Evolutionary conservation across 2,113 vertebrate species (phyloP).

Genomic region (Suricata suricatta): DNA sequence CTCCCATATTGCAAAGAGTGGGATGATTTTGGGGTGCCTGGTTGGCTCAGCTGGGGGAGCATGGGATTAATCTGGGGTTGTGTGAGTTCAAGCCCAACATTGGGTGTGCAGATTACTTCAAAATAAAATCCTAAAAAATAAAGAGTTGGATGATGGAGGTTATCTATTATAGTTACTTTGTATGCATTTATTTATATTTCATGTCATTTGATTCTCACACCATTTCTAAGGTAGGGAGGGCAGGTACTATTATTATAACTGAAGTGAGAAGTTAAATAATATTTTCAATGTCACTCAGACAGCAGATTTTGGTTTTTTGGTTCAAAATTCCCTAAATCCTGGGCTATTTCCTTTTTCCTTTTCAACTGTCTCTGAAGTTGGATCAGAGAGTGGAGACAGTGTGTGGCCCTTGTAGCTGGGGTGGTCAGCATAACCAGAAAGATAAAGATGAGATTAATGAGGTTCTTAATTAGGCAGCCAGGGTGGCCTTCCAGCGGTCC

Average conservation of each 20-base stretch:
- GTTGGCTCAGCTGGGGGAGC: background rate
- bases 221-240: background rate
- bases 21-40: background rate
- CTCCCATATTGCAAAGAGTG: background rate
- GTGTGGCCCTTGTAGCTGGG: constrained; percentile 14
- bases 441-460: constrained; percentile 65
- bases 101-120: background rate
- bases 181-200: background rate
- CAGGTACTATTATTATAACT: background rate
- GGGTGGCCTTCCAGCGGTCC: constrained; percentile 67
- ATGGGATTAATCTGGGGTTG: background rate
- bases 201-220: background rate
- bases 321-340: background rate
- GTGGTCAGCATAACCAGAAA: constrained; percentile 46
- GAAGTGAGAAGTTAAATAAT: background rate
- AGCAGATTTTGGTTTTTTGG: background rate
- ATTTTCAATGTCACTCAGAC: background rate
- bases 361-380: constrained; percentile 46
- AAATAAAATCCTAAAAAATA: background rate
- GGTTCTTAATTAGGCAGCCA: constrained; percentile 15
- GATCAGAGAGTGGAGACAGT: background rate
- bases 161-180: constrained; percentile 21
- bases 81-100: background rate
- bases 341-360: constrained; percentile 1
- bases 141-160: background rate